Conservation (phyloP, 2,113 vertebrate genomes). For the Podocnemis expansa region DNA sequence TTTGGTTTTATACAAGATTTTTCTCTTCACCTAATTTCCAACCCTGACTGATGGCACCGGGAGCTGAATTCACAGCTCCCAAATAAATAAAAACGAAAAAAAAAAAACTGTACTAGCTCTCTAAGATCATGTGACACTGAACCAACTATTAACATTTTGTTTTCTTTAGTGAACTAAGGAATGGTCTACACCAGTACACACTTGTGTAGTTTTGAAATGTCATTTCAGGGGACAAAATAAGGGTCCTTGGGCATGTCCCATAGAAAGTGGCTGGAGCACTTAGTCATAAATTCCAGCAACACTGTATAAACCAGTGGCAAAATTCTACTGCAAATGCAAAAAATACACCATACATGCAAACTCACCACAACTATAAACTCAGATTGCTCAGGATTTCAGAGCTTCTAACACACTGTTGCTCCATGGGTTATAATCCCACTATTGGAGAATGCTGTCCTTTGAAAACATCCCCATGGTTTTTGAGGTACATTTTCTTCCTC, state of each 20-base stretch:
- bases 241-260: slow-evolving; percentile 67
- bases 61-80: slow-evolving; percentile 38
- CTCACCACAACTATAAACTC: not conserved
- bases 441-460: slow-evolving; percentile 10
- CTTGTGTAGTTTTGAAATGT: not conserved
- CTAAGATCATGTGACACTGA: not conserved
- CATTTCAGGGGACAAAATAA: not conserved
- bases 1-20: slow-evolving; percentile 55
- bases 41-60: slow-evolving; percentile 48
- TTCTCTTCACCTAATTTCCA: slow-evolving; percentile 59
- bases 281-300: not conserved
- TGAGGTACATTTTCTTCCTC: slow-evolving; percentile 23
- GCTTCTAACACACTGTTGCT: slow-evolving; percentile 11
- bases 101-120: not conserved
- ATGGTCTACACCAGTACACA: not conserved
- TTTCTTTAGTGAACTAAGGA: not conserved
- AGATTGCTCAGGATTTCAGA: not conserved
- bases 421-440: slow-evolving; percentile 37
- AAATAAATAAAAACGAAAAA: slow-evolving; percentile 45
- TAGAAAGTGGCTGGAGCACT: not conserved
- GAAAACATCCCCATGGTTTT: slow-evolving; percentile 32
- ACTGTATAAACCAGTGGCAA: not conserved
- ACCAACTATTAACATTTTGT: not conserved
- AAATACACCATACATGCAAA: not conserved
- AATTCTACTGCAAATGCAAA: not conserved